Percentiles rank a stretch among this genome's conserved stretches.
phyloP scores from a whole-genome alignment of 2,797 vertebrate species.

The Eupleurogrammus muticus region DNA sequence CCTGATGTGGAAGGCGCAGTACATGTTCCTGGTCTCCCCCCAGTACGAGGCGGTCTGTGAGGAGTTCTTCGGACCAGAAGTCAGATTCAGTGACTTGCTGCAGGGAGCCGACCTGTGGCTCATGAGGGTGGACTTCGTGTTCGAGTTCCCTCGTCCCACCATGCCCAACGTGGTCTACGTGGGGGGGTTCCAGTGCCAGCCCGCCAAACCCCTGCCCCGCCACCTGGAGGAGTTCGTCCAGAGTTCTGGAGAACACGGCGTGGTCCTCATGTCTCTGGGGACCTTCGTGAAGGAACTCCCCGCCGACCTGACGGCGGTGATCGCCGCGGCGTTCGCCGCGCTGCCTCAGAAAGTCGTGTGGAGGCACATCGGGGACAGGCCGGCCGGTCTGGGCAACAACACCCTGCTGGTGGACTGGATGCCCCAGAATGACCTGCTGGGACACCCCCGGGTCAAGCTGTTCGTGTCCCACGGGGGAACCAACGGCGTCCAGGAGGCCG shows the following conservation, averaged over 20 bases:
- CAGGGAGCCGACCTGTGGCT: slow-evolving; percentile 81
- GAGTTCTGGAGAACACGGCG: slow-evolving; percentile 79
- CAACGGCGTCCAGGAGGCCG: slow-evolving; percentile 77
- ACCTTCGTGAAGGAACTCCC: slow-evolving; percentile 71
- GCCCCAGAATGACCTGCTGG: slow-evolving; percentile 81
- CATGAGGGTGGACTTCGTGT: slow-evolving; percentile 82
- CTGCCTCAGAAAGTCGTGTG: slow-evolving; percentile 82
- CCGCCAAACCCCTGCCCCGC: slow-evolving; percentile 70
- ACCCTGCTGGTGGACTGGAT: slow-evolving; percentile 79
- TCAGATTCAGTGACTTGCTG: slow-evolving; percentile 66
- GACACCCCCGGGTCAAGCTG: slow-evolving; percentile 71
- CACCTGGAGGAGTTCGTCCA: slow-evolving; percentile 78
- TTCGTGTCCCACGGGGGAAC: slow-evolving; percentile 82
- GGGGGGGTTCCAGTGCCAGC: slow-evolving; percentile 82
- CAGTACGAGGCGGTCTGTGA: slow-evolving; percentile 69
- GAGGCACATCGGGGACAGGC: slow-evolving; percentile 69
- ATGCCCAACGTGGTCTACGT: slow-evolving; percentile 85
- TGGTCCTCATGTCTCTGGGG: slow-evolving; percentile 84
- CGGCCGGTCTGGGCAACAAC: slow-evolving; percentile 73
- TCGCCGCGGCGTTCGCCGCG: slow-evolving; percentile 74
- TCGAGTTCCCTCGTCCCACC: slow-evolving; percentile 83
- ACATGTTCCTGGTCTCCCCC: slow-evolving; percentile 23
- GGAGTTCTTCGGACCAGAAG: slow-evolving; percentile 64
- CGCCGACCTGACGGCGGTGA: slow-evolving; percentile 59
- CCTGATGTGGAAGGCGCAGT: slow-evolving; percentile 23